Evolutionary conservation across 2,888 invertebrate genomes (phyloP).

Genomic region (Osmoderma eremita): DNA sequence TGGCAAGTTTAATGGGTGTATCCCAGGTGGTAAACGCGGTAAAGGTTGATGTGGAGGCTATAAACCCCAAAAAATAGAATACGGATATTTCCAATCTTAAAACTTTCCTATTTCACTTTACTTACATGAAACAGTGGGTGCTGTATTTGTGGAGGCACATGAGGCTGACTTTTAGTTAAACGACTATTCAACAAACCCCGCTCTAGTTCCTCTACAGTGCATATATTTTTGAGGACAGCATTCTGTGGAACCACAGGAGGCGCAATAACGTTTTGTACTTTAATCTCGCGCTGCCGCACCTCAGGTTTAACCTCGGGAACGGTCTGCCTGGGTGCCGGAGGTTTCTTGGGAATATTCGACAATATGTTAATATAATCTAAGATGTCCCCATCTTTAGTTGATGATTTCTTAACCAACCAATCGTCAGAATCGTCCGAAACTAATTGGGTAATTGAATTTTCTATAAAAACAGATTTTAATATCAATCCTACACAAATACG

Average conservation of each 20-base stretch:
- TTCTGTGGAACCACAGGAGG: conserved; percentile 4
- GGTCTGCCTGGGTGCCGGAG: not conserved
- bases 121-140: conserved; percentile 53
- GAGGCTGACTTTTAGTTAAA: conserved; percentile 16
- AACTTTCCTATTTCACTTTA: not conserved
- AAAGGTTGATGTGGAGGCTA: conserved; percentile 54
- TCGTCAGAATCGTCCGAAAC: conserved; percentile 53
- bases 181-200: conserved; percentile 67
- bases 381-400: conserved; percentile 8
- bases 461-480: conserved; percentile 46
- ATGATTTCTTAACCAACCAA: conserved; percentile 3
- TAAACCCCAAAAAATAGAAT: conserved; percentile 39
- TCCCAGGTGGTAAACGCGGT: conserved; percentile 61
- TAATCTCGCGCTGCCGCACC: not conserved
- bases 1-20: conserved; percentile 62
- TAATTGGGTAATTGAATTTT: conserved; percentile 56
- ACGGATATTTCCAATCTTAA: not conserved
- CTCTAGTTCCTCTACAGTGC: conserved; percentile 80
- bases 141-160: conserved; percentile 52
- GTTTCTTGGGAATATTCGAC: not conserved
- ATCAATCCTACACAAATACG: too few relatives aligned
- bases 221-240: conserved; percentile 68
- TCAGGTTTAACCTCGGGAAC: conserved; percentile 18
- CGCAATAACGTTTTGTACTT: not conserved
- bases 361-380: conserved; percentile 6